Conservation (phyloP, 2,797 vertebrate genomes). For the Spondyliosoma cantharus region DNA sequence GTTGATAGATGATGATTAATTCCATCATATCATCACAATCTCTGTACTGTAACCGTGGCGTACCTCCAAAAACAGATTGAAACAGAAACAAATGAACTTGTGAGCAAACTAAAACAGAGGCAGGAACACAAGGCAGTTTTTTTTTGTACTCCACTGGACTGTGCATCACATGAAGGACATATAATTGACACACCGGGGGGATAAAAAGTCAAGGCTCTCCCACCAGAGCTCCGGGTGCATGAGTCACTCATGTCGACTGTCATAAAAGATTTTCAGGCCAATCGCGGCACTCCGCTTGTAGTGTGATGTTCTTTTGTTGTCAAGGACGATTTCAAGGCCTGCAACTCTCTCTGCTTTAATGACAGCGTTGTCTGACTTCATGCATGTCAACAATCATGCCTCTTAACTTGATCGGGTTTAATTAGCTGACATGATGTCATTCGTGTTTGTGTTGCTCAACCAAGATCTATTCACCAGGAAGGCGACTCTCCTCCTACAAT, state of each 20-base stretch:
- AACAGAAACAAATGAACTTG: conserved; percentile 30
- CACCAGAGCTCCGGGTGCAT: conserved; percentile 48
- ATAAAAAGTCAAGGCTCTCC: conserved; percentile 42
- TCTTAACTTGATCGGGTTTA: conserved; percentile 34
- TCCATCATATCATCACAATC: conserved; percentile 27
- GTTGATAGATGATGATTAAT: conserved; percentile 31
- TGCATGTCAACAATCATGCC: conserved; percentile 29
- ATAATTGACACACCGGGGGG: conserved; percentile 50
- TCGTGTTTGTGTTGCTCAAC: conserved; percentile 7
- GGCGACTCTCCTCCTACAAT: neutral
- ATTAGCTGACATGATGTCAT: conserved; percentile 37
- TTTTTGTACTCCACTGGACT: conserved; percentile 43
- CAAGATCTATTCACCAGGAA: neutral
- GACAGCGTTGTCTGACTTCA: conserved; percentile 24
- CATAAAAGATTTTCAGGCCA: conserved; percentile 60
- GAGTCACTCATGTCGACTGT: conserved; percentile 68
- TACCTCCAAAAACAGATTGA: conserved; percentile 30
- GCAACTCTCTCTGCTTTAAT: conserved; percentile 45
- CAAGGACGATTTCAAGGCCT: conserved; percentile 61
- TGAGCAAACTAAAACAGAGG: conserved; percentile 33
- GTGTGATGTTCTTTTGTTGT: conserved; percentile 49
- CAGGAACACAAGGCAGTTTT: conserved; percentile 19
- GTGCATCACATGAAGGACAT: conserved; percentile 52
- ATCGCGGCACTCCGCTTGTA: conserved; percentile 37
- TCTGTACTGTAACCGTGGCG: conserved; percentile 16